These are phyloP conservation scores for Ptychadena robeensis DNA, from an alignment of 2,797 vertebrate genomes.

Conservation along the genomic window DNA sequence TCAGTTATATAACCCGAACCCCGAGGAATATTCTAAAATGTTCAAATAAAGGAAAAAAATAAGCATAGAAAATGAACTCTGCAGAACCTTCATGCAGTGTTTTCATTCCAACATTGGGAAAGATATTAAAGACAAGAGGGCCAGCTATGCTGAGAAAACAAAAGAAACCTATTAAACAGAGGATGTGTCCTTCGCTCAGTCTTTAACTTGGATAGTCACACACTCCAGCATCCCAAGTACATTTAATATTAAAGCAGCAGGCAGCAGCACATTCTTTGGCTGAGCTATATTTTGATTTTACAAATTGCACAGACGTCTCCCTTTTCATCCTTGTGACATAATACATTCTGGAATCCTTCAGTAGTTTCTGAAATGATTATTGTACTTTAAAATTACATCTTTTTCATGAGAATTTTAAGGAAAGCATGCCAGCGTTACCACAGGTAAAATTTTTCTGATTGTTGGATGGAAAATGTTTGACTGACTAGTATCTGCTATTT, in stretches of 20 bases:
- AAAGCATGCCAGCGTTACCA: not conserved
- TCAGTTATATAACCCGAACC: constrained; percentile 54
- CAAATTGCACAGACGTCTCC: constrained; percentile 49
- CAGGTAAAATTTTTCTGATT: not conserved
- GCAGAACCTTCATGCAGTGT: constrained; percentile 49
- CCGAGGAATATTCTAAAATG: constrained; percentile 36
- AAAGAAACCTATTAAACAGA: constrained; percentile 54
- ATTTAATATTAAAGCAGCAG: constrained; percentile 54
- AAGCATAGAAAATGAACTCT: constrained; percentile 56
- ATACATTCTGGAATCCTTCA: constrained; percentile 45
- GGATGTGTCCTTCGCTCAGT: constrained; percentile 58
- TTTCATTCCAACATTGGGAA: constrained; percentile 53
- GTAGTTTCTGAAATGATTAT: constrained; percentile 40
- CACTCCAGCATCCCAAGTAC: constrained; percentile 43
- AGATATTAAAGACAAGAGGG: constrained; percentile 56
- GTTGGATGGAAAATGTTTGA: not conserved
- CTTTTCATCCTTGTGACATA: constrained; percentile 48
- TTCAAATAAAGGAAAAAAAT: constrained; percentile 29
- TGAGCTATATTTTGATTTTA: constrained; percentile 53
- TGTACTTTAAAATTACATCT: constrained; percentile 4
- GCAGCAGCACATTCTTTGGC: constrained; percentile 48
- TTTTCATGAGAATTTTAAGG: constrained; percentile 10
- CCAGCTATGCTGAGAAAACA: constrained; percentile 45
- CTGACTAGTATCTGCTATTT: not conserved
- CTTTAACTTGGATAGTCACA: constrained; percentile 42